Evolutionary conservation across 2,113 vertebrate genomes (phyloP).

Genomic region (Rhinichthys klamathensis): DNA sequence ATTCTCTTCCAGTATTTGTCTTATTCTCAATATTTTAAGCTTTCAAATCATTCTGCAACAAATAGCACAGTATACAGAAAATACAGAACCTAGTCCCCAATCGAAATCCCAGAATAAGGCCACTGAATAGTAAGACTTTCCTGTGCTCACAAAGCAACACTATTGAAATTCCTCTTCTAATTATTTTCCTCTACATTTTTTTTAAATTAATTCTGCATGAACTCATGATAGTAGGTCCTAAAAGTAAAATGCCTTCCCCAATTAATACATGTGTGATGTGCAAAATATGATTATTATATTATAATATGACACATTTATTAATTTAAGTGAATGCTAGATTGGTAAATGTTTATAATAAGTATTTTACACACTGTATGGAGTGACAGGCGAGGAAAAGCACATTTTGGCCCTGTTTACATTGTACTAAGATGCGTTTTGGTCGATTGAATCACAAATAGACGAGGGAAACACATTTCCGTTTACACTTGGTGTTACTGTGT

Average conservation of each 20-base stretch:
- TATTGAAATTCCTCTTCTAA: neutral
- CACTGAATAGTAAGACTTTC: neutral
- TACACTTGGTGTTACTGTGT: too few species aligned
- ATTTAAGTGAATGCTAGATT: neutral
- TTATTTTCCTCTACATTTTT: neutral
- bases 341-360: too few species aligned
- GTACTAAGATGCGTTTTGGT: neutral
- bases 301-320: neutral
- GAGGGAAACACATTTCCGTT: too few species aligned
- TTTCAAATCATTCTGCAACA: conserved; percentile 39
- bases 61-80: conserved; percentile 41
- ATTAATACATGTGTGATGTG: neutral
- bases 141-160: neutral
- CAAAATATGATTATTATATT: neutral
- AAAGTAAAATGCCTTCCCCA: neutral
- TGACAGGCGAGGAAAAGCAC: neutral
- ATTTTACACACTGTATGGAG: too few species aligned
- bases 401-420: neutral
- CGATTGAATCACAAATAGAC: too few species aligned
- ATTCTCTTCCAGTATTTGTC: conserved; percentile 31
- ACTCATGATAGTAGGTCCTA: neutral
- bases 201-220: neutral
- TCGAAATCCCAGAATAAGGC: conserved; percentile 36
- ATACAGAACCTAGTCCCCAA: neutral
- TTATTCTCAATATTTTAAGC: conserved; percentile 36